Evolutionary conservation across 1,140 invertebrate genomes (phyloP).

Genomic region (Drosophila eugracilis): DNA sequence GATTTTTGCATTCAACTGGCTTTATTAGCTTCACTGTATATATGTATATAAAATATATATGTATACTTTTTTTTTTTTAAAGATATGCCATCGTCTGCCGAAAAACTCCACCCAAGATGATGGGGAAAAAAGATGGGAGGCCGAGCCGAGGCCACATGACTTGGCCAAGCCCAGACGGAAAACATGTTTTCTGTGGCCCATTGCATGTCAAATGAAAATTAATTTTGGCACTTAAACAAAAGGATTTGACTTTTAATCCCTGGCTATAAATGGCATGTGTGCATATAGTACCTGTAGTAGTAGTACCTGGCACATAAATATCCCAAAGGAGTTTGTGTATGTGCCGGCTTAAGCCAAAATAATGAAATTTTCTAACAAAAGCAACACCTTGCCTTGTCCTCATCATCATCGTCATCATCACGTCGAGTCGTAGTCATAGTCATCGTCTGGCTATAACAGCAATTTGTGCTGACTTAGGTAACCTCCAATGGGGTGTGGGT

Average conservation of each 20-base stretch:
- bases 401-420: constrained; percentile 36
- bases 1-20: constrained; percentile 63
- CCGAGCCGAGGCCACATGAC: constrained; percentile 20
- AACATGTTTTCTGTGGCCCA: constrained; percentile 72
- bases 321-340: constrained; percentile 3
- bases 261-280: constrained; percentile 80
- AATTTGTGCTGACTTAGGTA: constrained; percentile 66
- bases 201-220: constrained; percentile 83
- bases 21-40: constrained; percentile 24
- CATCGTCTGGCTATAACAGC: constrained; percentile 53
- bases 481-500: constrained; percentile 18
- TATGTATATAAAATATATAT: constrained; percentile 29
- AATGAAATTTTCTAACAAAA: constrained; percentile 81
- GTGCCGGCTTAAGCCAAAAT: constrained; percentile 72
- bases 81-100: constrained; percentile 44
- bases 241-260: constrained; percentile 83
- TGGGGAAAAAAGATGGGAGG: constrained; percentile 10
- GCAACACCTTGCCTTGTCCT: constrained; percentile 69
- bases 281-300: constrained; percentile 28
- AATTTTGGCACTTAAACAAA: constrained; percentile 83
- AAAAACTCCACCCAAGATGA: constrained; percentile 61
- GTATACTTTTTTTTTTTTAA: constrained; percentile 34
- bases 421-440: constrained; percentile 27
- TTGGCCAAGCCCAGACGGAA: constrained; percentile 58
- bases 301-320: constrained; percentile 59